A percentile compares a stretch with the other conserved stretches of the same genome.
Conservation (phyloP, 2,113 vertebrate species). For the Cnemophilus loriae region DNA sequence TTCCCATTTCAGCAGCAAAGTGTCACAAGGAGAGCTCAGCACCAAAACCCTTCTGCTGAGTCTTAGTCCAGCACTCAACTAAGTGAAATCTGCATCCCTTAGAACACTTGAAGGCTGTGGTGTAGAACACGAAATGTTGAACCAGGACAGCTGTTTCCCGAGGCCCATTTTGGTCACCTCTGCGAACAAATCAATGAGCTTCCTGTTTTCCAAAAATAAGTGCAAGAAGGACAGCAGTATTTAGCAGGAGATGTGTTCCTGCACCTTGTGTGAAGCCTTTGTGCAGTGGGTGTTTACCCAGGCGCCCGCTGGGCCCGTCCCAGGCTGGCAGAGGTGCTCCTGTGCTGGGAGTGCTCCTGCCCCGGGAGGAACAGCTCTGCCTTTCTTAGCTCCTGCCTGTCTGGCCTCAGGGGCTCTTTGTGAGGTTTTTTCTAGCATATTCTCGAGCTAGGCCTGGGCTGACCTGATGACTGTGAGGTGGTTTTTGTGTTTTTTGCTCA, state of each 20-base stretch:
- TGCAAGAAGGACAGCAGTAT: background rate
- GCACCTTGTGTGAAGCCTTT: background rate
- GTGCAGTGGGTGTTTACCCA: background rate
- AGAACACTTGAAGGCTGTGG: background rate
- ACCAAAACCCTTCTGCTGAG: background rate
- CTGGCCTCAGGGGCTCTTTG: background rate
- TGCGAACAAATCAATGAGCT: conserved; percentile 7
- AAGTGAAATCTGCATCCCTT: background rate
- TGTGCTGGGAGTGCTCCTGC: background rate
- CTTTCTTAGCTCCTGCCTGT: background rate
- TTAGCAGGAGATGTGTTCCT: background rate
- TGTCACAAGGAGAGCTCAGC: background rate
- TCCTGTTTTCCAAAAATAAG: conserved; percentile 9
- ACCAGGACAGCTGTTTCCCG: background rate
- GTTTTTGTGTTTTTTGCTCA: background rate
- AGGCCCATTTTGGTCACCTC: background rate
- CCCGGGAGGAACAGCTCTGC: background rate
- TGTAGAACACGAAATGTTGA: rapidly evolving
- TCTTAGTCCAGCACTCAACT: background rate
- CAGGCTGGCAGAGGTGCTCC: background rate
- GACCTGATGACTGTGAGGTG: background rate
- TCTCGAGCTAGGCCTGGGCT: background rate
- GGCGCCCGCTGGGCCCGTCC: background rate
- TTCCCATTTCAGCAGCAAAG: background rate
- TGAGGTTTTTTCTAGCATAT: background rate